These are phyloP conservation scores for Odontocerum albicorne DNA, from an alignment of 2,888 invertebrate species.

Conservation along the genomic window DNA sequence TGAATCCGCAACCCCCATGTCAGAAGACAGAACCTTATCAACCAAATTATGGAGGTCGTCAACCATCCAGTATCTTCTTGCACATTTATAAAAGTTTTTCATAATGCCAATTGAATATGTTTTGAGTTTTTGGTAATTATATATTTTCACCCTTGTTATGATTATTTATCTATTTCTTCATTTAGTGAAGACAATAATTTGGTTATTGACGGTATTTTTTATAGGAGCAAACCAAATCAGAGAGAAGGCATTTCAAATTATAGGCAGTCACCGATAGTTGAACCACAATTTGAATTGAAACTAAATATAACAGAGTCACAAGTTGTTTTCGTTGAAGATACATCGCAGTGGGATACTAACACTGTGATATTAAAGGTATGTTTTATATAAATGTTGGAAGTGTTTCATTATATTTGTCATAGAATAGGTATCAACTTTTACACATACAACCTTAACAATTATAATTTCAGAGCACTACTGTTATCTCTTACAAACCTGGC, in stretches of 20 bases:
- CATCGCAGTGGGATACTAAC: conserved; percentile 84
- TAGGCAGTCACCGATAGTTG: conserved; percentile 36
- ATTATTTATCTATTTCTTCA: not conserved
- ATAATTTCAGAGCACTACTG: conserved; percentile 83
- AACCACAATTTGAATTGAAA: conserved; percentile 75
- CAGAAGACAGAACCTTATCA: too few relatives aligned
- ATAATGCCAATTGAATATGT: too few relatives aligned
- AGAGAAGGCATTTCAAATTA: conserved; percentile 15
- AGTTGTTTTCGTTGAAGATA: conserved; percentile 90
- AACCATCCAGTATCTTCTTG: too few relatives aligned
- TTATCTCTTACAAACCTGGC: conserved; percentile 75
- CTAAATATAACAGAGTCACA: conserved; percentile 95
- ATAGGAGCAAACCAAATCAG: conserved; percentile 4
- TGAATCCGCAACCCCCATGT: too few relatives aligned
- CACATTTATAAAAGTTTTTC: too few relatives aligned
- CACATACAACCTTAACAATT: conserved; percentile 27
- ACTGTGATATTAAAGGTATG: conserved; percentile 86
- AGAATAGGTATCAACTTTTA: too few relatives aligned
- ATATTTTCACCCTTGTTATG: not conserved
- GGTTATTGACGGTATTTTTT: not conserved
- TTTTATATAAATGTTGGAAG: too few relatives aligned
- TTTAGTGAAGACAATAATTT: not conserved
- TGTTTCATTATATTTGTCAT: too few relatives aligned
- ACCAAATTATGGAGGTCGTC: too few relatives aligned
- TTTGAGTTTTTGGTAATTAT: too few relatives aligned